Conservation (phyloP, 2,797 vertebrate species). For the Gallinago nigripennis region DNA sequence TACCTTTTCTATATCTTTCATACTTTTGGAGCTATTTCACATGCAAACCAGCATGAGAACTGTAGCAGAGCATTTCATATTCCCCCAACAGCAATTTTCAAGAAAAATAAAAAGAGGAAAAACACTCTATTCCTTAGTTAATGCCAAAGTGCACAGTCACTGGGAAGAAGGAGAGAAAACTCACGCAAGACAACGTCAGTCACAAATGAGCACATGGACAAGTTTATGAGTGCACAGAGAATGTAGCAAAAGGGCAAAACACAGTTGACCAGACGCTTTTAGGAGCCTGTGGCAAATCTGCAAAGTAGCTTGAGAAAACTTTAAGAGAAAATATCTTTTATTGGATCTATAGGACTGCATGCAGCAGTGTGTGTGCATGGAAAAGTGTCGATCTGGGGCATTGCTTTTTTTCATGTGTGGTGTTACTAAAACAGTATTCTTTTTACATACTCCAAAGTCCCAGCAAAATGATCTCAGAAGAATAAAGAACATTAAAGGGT, state of each 20-base stretch:
- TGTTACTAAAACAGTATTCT: not conserved
- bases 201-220: not conserved
- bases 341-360: not conserved
- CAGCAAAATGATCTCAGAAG: not conserved
- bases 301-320: not conserved
- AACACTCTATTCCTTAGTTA: not conserved
- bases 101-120: not conserved
- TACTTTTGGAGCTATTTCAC: not conserved
- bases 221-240: not conserved
- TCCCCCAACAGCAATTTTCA: not conserved
- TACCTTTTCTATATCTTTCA: not conserved
- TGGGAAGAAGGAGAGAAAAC: not conserved
- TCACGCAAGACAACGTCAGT: rapidly evolving
- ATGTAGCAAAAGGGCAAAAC: not conserved
- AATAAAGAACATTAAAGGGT: not conserved
- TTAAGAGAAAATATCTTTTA: not conserved
- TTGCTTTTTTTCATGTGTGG: not conserved
- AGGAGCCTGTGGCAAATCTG: not conserved
- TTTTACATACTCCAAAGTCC: not conserved
- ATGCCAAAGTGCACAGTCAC: not conserved
- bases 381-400: not conserved
- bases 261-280: not conserved
- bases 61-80: not conserved
- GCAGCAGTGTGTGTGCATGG: rapidly evolving
- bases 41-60: not conserved